phyloP scores from a whole-genome alignment of 2,888 invertebrate species.

The Neoaliturus tenellus region DNA sequence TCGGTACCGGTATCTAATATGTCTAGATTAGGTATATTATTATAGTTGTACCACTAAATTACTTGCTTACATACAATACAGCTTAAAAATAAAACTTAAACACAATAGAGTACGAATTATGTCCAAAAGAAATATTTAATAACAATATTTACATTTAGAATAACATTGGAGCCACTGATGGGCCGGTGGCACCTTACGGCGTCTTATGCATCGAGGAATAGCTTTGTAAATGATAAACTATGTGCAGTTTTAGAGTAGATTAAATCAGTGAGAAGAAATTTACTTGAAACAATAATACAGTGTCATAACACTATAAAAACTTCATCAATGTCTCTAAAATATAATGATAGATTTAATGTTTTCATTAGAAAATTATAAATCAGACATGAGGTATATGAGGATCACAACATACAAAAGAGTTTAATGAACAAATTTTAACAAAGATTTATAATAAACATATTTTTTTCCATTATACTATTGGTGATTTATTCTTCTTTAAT shows the following conservation, averaged over 20 bases:
- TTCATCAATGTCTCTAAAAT: neutral
- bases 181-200: neutral
- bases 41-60: slow-evolving; percentile 59
- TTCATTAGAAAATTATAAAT: neutral
- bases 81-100: slow-evolving; percentile 62
- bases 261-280: neutral
- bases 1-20: slow-evolving; percentile 62
- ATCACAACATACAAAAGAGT: neutral
- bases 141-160: slow-evolving; percentile 78
- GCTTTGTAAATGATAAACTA: neutral
- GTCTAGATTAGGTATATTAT: slow-evolving; percentile 59
- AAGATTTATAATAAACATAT: neutral
- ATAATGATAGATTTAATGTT: neutral
- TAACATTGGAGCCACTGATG: slow-evolving; percentile 68
- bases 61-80: slow-evolving; percentile 63
- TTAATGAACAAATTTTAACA: neutral
- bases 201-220: neutral
- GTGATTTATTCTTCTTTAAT: too few species aligned
- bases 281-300: slow-evolving; percentile 1
- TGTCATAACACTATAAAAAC: slow-evolving; percentile 6
- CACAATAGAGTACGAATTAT: slow-evolving; percentile 59
- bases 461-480: too few species aligned
- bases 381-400: neutral
- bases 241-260: neutral
- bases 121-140: slow-evolving; percentile 68